Evolutionary conservation across 2,888 invertebrate genomes (phyloP), one percentile per base, ranked within the genome.

Genomic region (Lumbricus terrestris): DNA sequence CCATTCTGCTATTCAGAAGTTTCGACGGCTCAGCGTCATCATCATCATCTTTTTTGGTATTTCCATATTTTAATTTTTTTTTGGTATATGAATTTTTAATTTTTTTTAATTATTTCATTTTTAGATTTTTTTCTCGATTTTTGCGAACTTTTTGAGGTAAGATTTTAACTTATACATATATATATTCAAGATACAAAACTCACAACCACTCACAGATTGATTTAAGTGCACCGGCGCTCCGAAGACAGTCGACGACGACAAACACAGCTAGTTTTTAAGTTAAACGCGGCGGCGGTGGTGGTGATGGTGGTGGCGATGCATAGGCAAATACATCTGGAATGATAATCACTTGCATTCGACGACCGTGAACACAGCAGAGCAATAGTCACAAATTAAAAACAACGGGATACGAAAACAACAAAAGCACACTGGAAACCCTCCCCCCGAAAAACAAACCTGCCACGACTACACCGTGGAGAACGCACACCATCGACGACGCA

Each of bases 291-390:
- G 23, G 47, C 69, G 15, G 15, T 15, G 69, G 69, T n/a, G 47
- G 47, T n/a, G n/a, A n/a, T n/a, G 69, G 69, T n/a, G 47, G 69
- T 69, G 69, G 69, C 85, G 85, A 85, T 85, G 85, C 85, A 85
- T 85, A 85, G 85, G 85, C 85, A 85, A 85, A 85, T 85, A 85
- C 85, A 85, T 85, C 85, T 85, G 85, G 85, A 85, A 85, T 85
- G 85, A 85, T 85, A 85, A 18, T 85, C 35, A 85, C 85, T 34
- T 85, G 85, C 85, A 85, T 85, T 85, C 85, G 37, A 85, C 85
- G n/a, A 85, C 85, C 85, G 85, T 85, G 85, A 85, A 85, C 85
- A 85, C 85, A 85, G 37, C 34, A 34, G 35, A 35, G 85, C 83
- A 35, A 85, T 85, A 85, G 85, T 85, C 85, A 85, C 85, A 85